Evolutionary conservation across 2,888 invertebrate genomes (phyloP).

Genomic region (Argyra leucocephala): DNA sequence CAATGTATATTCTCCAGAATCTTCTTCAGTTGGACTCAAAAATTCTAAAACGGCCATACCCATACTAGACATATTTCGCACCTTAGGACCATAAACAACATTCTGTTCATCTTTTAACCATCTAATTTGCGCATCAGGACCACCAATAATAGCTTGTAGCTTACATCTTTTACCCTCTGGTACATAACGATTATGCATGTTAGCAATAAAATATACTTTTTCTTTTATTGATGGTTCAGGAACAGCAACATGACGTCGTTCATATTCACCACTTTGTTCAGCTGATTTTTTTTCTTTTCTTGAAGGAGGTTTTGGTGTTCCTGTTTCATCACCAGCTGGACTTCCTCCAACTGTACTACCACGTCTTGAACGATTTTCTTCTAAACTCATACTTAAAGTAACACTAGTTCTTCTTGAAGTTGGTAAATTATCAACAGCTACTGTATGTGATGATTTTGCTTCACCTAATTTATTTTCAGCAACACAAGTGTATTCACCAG

Average conservation of each 20-base stretch:
- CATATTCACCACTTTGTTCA: slow-evolving; percentile 39
- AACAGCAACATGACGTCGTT: slow-evolving; percentile 47
- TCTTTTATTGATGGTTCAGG: slow-evolving; percentile 44
- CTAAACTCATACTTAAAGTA: slow-evolving; percentile 25
- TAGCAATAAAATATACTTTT: slow-evolving; percentile 39
- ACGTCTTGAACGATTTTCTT: slow-evolving; percentile 18
- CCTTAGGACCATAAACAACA: slow-evolving; percentile 37
- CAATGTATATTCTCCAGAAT: slow-evolving; percentile 73
- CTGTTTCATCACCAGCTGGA: slow-evolving; percentile 23
- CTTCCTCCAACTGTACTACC: slow-evolving; percentile 23
- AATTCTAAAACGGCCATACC: slow-evolving; percentile 69
- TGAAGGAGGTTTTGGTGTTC: slow-evolving; percentile 17
- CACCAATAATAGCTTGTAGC: slow-evolving; percentile 67
- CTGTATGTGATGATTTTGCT: slow-evolving; percentile 62
- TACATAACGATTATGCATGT: slow-evolving; percentile 39
- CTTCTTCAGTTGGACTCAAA: slow-evolving; percentile 53
- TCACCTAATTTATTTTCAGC: slow-evolving; percentile 65
- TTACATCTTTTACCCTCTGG: slow-evolving; percentile 63
- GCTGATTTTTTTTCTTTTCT: slow-evolving; percentile 27
- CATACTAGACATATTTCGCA: slow-evolving; percentile 45
- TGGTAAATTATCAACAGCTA: slow-evolving; percentile 44
- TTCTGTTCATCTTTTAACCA: slow-evolving; percentile 64
- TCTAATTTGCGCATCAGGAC: slow-evolving; percentile 59
- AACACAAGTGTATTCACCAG: slow-evolving; percentile 43
- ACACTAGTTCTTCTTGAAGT: slow-evolving; percentile 39